Base-by-base conservation (phyloP, 2,888 invertebrate genomes). In the Zygogramma bicolorata region DNA sequence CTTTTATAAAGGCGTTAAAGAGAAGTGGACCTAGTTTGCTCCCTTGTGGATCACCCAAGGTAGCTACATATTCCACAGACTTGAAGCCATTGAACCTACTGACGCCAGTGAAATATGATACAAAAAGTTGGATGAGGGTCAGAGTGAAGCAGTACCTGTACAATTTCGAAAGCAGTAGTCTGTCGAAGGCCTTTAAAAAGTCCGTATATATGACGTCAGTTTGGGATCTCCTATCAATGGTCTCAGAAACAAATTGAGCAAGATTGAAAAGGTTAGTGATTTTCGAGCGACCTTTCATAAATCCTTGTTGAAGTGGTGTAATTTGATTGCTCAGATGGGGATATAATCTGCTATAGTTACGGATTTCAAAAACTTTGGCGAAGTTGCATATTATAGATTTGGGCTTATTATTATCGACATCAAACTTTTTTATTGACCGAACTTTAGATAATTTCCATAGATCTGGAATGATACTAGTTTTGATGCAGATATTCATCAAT, bases 161-260 rank as follows among this genome's bases (percentile, higher is more conserved):
- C 25, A 57, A 29, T 57, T 65, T 65, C 49, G 31, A 65, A 8
- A 65, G 57, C 25, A 65, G 40, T 58, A 69, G 34, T 46, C 31
- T 42, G 38, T 67, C 67, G 58, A 67, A 67, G 13, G 67, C 67
- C n/a, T 62, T 68, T 7, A 62, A 61, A 15, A 63, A 62, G 25
- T 69, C 69, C 15, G 53, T 63, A 25, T 69, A 63, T 53, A 69
- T 38, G 1, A 69, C 53, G 15, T 69, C 69, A n/a, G 59, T 38
- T 42, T 68, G 49, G 6, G 18, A 34, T n/a, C 62, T 38, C 22
- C 15, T 31, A 62, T 68, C 53, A 25, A 34, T 20, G 31, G 31
- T 25, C 57, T 67, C 53, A 3, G 67, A 5, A 59, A 67, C 25
- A 13, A 8, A 53, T 25, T 67, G 59, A 13, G 67, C 60, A 18